A percentile compares a stretch with the other conserved stretches of the same genome.
These are phyloP conservation scores for Cotesia typhae DNA, from an alignment of 1,140 invertebrate genomes.

Conservation along the genomic window DNA sequence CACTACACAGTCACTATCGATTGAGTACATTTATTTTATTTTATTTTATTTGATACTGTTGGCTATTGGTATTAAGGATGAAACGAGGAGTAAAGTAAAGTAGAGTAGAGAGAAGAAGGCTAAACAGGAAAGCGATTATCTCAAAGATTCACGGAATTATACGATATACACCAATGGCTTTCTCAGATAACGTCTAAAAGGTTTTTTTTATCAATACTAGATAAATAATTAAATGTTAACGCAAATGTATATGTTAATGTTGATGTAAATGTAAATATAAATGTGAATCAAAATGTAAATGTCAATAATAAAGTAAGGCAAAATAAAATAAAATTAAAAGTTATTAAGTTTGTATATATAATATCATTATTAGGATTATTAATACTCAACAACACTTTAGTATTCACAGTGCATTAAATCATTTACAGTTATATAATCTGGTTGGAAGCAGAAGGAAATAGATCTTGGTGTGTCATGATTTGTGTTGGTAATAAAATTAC, in stretches of 20 bases:
- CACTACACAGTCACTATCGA: constrained; percentile 15
- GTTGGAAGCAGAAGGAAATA: constrained; percentile 40
- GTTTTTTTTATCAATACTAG: constrained; percentile 10
- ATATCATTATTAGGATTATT: constrained; percentile 24
- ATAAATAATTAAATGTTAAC: no score
- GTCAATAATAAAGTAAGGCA: no score
- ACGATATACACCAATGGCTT: constrained; percentile 30
- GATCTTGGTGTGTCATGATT: constrained; percentile 37
- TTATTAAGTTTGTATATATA: no score
- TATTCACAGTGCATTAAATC: constrained; percentile 42
- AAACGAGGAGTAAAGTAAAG: constrained; percentile 22
- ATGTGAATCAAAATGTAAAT: no score
- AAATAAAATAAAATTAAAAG: no score
- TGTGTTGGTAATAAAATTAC: constrained; percentile 39
- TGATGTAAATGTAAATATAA: no score
- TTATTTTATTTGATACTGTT: constrained; percentile 13
- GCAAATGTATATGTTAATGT: no score
- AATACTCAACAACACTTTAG: constrained; percentile 44
- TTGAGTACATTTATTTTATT: constrained; percentile 10
- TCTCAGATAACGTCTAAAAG: constrained; percentile 30
- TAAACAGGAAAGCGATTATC: constrained; percentile 33
- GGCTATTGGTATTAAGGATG: constrained; percentile 33
- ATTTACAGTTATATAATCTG: constrained; percentile 42
- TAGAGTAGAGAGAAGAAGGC: constrained; percentile 4
- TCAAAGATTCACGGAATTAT: constrained; percentile 17